These are phyloP conservation scores for Syngnathoides biaculeatus DNA, from an alignment of 2,113 vertebrate species.

Conservation along the genomic window DNA sequence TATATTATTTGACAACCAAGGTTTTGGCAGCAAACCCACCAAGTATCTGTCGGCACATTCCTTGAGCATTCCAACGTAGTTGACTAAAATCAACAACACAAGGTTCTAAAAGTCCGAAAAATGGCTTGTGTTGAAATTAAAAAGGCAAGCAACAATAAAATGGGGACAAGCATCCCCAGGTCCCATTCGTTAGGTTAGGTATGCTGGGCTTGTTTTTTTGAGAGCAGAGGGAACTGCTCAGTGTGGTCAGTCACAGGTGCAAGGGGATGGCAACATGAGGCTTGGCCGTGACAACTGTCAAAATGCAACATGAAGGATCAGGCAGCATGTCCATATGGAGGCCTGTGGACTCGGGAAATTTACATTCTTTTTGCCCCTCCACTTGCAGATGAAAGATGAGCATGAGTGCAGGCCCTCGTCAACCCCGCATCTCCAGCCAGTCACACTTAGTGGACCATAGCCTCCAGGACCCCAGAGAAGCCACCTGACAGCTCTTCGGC, in stretches of 20 bases:
- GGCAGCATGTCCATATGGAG: slow-evolving; percentile 36
- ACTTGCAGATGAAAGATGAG: slow-evolving; percentile 35
- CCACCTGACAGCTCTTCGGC: slow-evolving; percentile 50
- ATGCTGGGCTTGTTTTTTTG: slow-evolving; percentile 40
- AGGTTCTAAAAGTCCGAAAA: slow-evolving; percentile 4
- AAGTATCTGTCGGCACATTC: background rate
- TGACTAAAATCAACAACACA: slow-evolving; percentile 29
- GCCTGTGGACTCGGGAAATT: slow-evolving; percentile 40
- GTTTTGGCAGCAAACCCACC: slow-evolving; percentile 1
- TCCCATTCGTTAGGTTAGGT: slow-evolving; percentile 11
- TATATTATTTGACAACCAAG: background rate
- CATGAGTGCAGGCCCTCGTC: slow-evolving; percentile 37
- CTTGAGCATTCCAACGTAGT: slow-evolving; percentile 16
- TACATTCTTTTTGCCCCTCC: slow-evolving; percentile 22
- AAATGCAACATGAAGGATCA: slow-evolving; percentile 44
- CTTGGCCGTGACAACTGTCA: slow-evolving; percentile 60
- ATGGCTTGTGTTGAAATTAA: background rate
- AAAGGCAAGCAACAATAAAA: slow-evolving; percentile 30
- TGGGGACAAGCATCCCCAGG: slow-evolving; percentile 21
- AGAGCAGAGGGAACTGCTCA: slow-evolving; percentile 49
- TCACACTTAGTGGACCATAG: slow-evolving; percentile 57
- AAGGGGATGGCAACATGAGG: slow-evolving; percentile 34
- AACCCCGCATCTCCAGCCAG: slow-evolving; percentile 41
- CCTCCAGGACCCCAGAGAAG: slow-evolving; percentile 43
- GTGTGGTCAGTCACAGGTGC: slow-evolving; percentile 56